Conservation (phyloP, 2,888 invertebrate genomes). For the Sarcophaga caerulescens region DNA sequence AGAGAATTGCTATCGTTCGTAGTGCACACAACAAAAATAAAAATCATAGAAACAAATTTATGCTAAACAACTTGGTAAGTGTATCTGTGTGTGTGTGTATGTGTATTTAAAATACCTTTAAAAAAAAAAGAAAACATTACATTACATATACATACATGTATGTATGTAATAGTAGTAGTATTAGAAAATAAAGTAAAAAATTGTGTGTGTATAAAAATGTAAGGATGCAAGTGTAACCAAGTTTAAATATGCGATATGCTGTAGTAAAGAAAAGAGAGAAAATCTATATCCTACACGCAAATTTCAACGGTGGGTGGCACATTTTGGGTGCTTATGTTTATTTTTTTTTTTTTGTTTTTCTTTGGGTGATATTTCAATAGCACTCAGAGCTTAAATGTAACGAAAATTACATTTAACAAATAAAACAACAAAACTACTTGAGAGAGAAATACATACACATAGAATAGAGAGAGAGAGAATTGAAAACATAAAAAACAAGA, state of each 20-base stretch:
- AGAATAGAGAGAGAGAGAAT: neutral
- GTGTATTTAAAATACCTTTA: neutral
- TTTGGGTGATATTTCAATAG: conserved; percentile 14
- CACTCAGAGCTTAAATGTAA: conserved; percentile 35
- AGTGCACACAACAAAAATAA: too few relatives aligned
- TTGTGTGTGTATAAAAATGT: neutral
- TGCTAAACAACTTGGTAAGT: too few relatives aligned
- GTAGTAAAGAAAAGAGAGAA: neutral
- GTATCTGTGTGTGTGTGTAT: too few relatives aligned
- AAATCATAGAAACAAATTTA: too few relatives aligned
- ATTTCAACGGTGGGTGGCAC: neutral
- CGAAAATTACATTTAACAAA: conserved; percentile 15
- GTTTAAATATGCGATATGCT: neutral
- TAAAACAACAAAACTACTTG: conserved; percentile 1
- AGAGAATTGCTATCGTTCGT: too few relatives aligned
- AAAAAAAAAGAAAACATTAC: neutral
- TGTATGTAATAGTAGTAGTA: neutral
- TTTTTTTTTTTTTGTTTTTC: neutral
- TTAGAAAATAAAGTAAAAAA: neutral
- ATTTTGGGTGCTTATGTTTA: neutral
- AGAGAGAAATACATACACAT: neutral
- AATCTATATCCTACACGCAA: neutral
- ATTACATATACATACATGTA: neutral
- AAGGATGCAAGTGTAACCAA: too few relatives aligned
- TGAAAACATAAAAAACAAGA: neutral